phyloP scores from a whole-genome alignment of 2,113 vertebrate genomes.

The Sander lucioperca region DNA sequence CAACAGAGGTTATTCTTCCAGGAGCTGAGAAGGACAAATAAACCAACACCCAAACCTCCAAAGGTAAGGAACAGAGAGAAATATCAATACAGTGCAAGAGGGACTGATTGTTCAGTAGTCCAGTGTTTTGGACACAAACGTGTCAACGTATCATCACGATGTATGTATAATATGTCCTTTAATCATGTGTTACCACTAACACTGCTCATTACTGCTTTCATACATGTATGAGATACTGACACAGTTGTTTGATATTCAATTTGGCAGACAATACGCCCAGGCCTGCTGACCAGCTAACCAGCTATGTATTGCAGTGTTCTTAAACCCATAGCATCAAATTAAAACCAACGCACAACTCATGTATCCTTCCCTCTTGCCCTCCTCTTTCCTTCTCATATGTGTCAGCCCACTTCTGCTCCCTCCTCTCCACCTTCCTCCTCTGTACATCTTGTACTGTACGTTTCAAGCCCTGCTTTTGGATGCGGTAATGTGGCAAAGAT shows the following conservation, averaged over 20 bases:
- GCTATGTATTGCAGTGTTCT: not conserved
- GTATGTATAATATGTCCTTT: not conserved
- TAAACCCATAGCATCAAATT: not conserved
- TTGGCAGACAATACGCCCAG: not conserved
- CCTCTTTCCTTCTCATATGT: not conserved
- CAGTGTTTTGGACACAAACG: not conserved
- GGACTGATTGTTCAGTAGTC: not conserved
- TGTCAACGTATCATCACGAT: not conserved
- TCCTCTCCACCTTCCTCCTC: conserved; percentile 15
- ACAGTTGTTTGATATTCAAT: not conserved
- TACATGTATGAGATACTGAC: not conserved
- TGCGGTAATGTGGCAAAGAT: conserved; percentile 66
- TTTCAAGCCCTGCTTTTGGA: conserved; percentile 50
- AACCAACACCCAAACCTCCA: conserved; percentile 23
- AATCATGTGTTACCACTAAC: not conserved
- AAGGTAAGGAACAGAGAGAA: conserved; percentile 41
- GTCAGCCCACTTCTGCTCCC: not conserved
- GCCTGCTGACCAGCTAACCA: not conserved
- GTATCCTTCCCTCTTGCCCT: conserved; percentile 19
- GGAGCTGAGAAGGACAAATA: conserved; percentile 71
- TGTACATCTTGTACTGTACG: not conserved
- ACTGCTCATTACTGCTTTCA: not conserved
- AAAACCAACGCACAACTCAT: conserved; percentile 8
- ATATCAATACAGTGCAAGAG: not conserved
- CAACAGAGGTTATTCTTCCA: conserved; percentile 78